A percentile compares a stretch with the other conserved stretches of the same genome.
Conservation (phyloP, 2,888 invertebrate species). For the Rhynchonema sp. region DNA sequence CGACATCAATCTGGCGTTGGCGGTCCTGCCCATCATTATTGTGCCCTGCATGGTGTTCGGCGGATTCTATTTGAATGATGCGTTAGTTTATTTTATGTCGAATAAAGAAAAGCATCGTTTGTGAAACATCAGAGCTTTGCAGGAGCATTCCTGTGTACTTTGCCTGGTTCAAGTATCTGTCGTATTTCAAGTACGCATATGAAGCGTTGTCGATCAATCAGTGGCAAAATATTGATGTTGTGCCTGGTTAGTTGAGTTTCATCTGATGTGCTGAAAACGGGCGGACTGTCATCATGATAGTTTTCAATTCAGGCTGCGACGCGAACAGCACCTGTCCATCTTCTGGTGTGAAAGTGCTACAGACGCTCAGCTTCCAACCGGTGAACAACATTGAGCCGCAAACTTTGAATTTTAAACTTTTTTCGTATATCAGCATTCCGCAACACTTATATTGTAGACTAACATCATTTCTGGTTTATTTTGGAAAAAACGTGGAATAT, state of each 20-base stretch:
- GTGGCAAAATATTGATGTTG: conserved; percentile 24
- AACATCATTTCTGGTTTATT: too few species aligned
- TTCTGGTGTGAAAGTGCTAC: background rate
- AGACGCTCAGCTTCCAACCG: background rate
- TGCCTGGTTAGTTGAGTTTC: too few species aligned
- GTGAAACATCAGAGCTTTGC: conserved; percentile 6
- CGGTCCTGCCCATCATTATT: conserved; percentile 71
- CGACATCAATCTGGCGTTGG: conserved; percentile 64
- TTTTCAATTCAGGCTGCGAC: background rate
- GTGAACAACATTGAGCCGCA: too few species aligned
- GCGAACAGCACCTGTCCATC: background rate
- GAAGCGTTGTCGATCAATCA: conserved; percentile 30
- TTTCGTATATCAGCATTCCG: background rate
- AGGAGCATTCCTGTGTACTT: conserved; percentile 29
- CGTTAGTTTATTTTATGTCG: conserved; percentile 34
- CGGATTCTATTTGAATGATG: conserved; percentile 77
- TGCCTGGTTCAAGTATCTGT: conserved; percentile 29
- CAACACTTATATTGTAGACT: background rate
- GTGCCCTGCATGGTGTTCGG: conserved; percentile 85
- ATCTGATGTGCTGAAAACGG: too few species aligned
- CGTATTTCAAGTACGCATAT: conserved; percentile 30
- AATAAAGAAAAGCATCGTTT: background rate
- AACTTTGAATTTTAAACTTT: background rate
- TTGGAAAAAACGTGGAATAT: too few species aligned
- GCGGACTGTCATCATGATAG: too few species aligned